Evolutionary conservation across 2,113 vertebrate genomes (phyloP), one percentile per base, ranked within the genome.

Genomic region (Tragelaphus buxtoni): DNA sequence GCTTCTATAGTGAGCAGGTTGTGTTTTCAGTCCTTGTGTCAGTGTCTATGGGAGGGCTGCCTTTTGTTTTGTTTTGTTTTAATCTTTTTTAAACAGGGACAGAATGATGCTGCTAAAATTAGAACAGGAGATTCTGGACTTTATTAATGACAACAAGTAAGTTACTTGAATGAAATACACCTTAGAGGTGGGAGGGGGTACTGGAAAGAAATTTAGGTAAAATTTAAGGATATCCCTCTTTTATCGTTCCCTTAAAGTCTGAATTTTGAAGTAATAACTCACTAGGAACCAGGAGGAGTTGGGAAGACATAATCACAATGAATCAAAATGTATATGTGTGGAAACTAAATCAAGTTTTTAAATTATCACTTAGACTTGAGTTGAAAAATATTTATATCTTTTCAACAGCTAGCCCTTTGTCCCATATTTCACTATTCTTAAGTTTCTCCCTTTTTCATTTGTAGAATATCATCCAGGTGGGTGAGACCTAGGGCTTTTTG

Each of bases 101-200:
- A 99, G 99, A 99, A 99, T 99, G 99, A 99, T 99, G 99, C 99
- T 99, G 99, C 99, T 99, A 97, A 99, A 99, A 99, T 99, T 99
- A 99, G 99, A 99, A 99, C 99, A 99, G 98, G 99, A 99, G 99
- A 99, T 99, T 98, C 99, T 99, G 99, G 99, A 99, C 98, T 99
- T 99, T 98, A 99, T 99, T 98, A 99, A 99, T 98, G 99, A 99
- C 97, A 99, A 99, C 98, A 99, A 99, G 99, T 99, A 98, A 99
- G 99, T 98, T 92, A 69, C 16, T n/a, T 96, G 74, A 90, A 93
- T 86, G 72, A 92, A 95, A 92, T 93, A 81, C 3, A 94, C 88
- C 77, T 84, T 95, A 92, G 72, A 95, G 92, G 30, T 96, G 92
- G 96, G 94, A 82, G 88, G 81, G 94, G 79, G 39, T 49, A 60